Evolutionary conservation across 1,140 invertebrate genomes (phyloP).

Genomic region (Liolophura sinensis): DNA sequence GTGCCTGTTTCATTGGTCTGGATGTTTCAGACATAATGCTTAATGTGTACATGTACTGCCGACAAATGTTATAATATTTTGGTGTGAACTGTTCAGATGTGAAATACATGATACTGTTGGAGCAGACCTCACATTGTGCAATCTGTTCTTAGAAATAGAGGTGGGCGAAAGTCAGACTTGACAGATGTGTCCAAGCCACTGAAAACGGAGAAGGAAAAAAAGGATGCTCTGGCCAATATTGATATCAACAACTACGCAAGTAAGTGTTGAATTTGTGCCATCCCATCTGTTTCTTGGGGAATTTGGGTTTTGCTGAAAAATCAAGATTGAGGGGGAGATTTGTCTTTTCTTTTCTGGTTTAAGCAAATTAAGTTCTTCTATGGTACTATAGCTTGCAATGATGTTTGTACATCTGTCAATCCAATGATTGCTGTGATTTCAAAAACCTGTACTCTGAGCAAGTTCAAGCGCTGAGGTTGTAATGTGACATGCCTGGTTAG

Average conservation of each 20-base stretch:
- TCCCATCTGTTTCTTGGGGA: too few relatives aligned
- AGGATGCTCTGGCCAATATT: slow-evolving; percentile 63
- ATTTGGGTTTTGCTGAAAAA: not conserved
- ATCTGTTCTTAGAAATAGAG: slow-evolving; percentile 25
- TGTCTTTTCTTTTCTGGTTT: too few relatives aligned
- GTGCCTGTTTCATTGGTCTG: too few relatives aligned
- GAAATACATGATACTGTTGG: not conserved
- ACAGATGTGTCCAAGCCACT: slow-evolving; percentile 59
- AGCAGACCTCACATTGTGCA: not conserved
- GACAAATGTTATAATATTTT: too few relatives aligned
- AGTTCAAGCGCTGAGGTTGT: not conserved
- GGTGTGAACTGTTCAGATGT: not conserved
- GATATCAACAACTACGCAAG: slow-evolving; percentile 65
- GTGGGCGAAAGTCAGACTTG: slow-evolving; percentile 40
- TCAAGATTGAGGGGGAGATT: not conserved
- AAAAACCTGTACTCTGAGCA: slow-evolving; percentile 7
- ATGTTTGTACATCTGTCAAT: slow-evolving; percentile 21
- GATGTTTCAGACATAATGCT: too few relatives aligned
- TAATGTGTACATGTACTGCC: too few relatives aligned
- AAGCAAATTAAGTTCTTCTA: not conserved
- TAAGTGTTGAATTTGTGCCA: slow-evolving; percentile 43
- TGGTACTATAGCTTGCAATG: slow-evolving; percentile 7
- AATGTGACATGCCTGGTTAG: too few relatives aligned
- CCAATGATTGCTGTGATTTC: slow-evolving; percentile 10
- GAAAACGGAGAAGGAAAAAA: slow-evolving; percentile 59